phyloP scores from a whole-genome alignment of 2,888 invertebrate genomes.

The Drosophila histrio region DNA sequence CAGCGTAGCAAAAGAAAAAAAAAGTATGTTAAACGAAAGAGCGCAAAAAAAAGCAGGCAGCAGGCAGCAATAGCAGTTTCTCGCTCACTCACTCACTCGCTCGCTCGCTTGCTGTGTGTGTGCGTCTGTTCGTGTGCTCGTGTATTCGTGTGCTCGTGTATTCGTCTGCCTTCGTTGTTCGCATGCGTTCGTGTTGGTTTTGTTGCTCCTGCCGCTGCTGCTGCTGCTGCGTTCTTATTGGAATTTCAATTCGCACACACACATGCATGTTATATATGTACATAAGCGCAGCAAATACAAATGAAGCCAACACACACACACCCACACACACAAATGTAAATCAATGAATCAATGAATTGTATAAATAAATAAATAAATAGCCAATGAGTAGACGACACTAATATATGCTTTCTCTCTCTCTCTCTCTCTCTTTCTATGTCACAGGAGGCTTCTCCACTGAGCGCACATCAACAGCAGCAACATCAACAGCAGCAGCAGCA shows the following conservation, averaged over 20 bases:
- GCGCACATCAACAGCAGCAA: constrained; percentile 76
- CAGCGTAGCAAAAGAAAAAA: background rate
- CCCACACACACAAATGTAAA: background rate
- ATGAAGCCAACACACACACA: background rate
- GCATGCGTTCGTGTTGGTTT: constrained; percentile 29
- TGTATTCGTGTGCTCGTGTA: no score
- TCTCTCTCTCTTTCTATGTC: background rate
- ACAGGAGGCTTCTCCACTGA: constrained; percentile 83
- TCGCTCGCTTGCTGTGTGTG: background rate
- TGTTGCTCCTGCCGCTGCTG: constrained; percentile 13
- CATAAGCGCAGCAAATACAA: constrained; percentile 23
- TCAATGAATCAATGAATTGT: constrained; percentile 42
- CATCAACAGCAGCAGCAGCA: constrained; percentile 73
- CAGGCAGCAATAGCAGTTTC: constrained; percentile 2
- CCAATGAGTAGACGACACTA: constrained; percentile 36
- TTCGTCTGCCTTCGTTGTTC: constrained; percentile 41
- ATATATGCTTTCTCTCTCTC: constrained; percentile 23
- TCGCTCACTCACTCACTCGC: background rate
- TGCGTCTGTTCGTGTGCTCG: background rate
- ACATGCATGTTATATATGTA: constrained; percentile 8
- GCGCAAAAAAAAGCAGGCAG: background rate
- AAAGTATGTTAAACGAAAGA: background rate
- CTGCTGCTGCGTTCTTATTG: constrained; percentile 61
- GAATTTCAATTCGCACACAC: constrained; percentile 54
- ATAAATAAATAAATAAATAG: constrained; percentile 28